phyloP scores from a whole-genome alignment of 2,113 vertebrate genomes.

The Periophthalmodon schlosseri region DNA sequence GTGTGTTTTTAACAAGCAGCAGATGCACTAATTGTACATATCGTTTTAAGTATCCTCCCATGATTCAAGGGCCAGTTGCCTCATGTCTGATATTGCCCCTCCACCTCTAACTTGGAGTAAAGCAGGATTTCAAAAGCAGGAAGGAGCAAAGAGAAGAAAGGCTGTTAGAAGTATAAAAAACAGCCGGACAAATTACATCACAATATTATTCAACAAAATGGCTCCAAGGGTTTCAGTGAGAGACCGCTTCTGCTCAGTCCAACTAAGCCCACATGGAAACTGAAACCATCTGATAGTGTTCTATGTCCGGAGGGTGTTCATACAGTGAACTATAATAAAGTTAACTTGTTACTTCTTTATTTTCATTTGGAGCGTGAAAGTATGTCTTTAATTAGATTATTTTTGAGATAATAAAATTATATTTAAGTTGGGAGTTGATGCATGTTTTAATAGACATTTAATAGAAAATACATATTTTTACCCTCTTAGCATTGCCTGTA shows the following conservation, averaged over 20 bases:
- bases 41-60: slow-evolving; percentile 26
- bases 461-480: too few species aligned
- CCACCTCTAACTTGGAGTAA: slow-evolving; percentile 32
- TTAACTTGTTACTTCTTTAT: not conserved
- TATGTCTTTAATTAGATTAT: not conserved
- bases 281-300: not conserved
- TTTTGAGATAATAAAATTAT: too few species aligned
- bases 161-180: not conserved
- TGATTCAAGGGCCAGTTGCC: slow-evolving; percentile 35
- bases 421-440: too few species aligned
- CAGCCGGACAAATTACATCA: not conserved
- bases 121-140: slow-evolving; percentile 18
- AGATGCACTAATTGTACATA: slow-evolving; percentile 21
- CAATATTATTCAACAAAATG: not conserved
- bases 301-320: not conserved
- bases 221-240: not conserved
- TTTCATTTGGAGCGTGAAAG: not conserved
- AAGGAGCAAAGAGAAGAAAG: not conserved
- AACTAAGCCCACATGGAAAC: not conserved
- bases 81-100: slow-evolving; percentile 8
- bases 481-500: too few species aligned
- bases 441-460: too few species aligned
- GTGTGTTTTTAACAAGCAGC: slow-evolving; percentile 26
- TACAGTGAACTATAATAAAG: too few species aligned
- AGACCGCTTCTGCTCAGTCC: not conserved